Evolutionary conservation across 2,797 vertebrate species (phyloP), one percentile per base, ranked within the genome.

Genomic region (Pipistrellus nathusii): DNA sequence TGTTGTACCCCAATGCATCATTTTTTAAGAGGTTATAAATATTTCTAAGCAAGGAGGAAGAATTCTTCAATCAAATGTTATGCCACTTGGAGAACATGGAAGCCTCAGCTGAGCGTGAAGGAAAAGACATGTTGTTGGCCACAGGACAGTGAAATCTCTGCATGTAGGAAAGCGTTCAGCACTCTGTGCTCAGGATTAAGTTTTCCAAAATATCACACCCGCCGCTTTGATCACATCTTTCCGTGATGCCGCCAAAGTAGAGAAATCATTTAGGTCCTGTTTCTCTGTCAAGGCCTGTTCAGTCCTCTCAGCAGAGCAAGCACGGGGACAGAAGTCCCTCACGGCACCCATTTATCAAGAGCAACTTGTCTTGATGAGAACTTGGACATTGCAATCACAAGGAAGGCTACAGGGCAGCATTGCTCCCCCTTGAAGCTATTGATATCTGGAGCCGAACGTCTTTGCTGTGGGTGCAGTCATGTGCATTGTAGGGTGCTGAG

Each of bases 21-120:
- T 87, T 87, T 93, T 91, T 71, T 73, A 94, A 91, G 76, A 87
- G 48, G 35, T 62, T 94, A 87, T 93, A 94, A 95, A 88, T 94
- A 94, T 78, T 91, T 96, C 53, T 9, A 78, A 88, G 48, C 84
- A 38, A 93, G 21, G 53, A 95, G 35, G 8, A 91, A 83, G 81
- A 95, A 87, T 41, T 91, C 75, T 87, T 94, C 35, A 85, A 90
- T 90, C 41, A 92, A 77, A 90, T 92, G 73, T 77, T 93, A 76
- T 90, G 38, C 64, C 64, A 82, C 90, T 95, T 90, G 77, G 64
- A 93, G 17, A 64, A 91, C 92, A 93, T 96, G 89, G 86, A 94
- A 93, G 83, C 89, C 38, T 94, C 85, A 80, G 72, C 53, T 85
- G 72, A 96, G 55, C 8, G 2, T 91, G 48, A 95, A 94, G 75